Conservation (phyloP, 2,797 vertebrate species). For the Gouania willdenowi region DNA sequence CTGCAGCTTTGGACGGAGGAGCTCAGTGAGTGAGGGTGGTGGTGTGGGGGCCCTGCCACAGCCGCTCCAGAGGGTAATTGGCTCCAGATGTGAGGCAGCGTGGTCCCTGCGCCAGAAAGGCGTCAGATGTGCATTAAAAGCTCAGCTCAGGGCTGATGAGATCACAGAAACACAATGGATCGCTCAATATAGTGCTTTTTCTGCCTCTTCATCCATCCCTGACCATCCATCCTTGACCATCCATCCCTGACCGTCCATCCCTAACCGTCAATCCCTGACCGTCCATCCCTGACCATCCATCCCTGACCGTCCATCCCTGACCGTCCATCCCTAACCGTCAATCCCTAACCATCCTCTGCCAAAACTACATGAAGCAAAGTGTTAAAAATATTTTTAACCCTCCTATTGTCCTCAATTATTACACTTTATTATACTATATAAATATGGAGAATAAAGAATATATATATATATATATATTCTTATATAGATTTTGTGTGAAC, state of each 20-base stretch:
- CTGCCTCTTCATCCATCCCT: conserved; percentile 22
- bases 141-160: conserved; percentile 66
- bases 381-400: no score
- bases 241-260: conserved; percentile 8
- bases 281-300: conserved; percentile 10
- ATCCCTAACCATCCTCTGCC: conserved; percentile 20
- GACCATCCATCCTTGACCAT: conserved; percentile 8
- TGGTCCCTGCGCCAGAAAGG: conserved; percentile 82
- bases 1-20: conserved; percentile 42
- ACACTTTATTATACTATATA: no score
- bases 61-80: conserved; percentile 87
- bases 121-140: conserved; percentile 78
- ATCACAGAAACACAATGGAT: conserved; percentile 48
- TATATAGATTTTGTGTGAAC: no score
- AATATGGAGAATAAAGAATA: no score
- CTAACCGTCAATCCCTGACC: conserved; percentile 45
- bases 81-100: conserved; percentile 87
- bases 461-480: no score
- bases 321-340: neutral
- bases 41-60: conserved; percentile 79
- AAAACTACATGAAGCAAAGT: conserved; percentile 27
- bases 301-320: neutral
- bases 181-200: no score
- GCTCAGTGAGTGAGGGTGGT: conserved; percentile 27
- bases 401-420: no score